A percentile compares a stretch with the other conserved stretches of the same genome.
These are phyloP conservation scores for Neoarius graeffei DNA, from an alignment of 2,113 vertebrate species.

Conservation along the genomic window DNA sequence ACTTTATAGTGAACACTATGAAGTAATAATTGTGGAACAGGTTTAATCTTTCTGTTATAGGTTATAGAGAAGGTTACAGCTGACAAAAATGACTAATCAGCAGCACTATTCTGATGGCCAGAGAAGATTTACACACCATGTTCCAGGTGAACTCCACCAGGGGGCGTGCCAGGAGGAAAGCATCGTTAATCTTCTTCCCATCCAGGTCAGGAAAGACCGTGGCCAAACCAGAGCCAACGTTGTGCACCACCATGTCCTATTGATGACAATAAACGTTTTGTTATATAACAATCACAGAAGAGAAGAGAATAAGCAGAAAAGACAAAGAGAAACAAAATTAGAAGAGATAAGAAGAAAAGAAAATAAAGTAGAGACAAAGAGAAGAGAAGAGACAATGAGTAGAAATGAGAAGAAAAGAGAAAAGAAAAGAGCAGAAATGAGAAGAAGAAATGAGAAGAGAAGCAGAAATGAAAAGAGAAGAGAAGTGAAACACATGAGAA, in stretches of 20 bases:
- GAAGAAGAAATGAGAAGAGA: no score
- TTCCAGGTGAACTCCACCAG: conserved; percentile 79
- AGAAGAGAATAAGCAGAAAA: no score
- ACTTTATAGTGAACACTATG: neutral
- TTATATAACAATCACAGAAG: neutral
- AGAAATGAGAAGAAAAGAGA: neutral
- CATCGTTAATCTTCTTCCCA: conserved; percentile 75
- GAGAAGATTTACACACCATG: conserved; percentile 61
- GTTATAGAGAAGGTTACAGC: neutral
- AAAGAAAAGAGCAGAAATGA: neutral
- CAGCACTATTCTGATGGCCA: neutral
- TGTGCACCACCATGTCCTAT: conserved; percentile 78
- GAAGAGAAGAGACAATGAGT: neutral
- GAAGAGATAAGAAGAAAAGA: neutral
- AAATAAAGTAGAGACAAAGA: neutral
- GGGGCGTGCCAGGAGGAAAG: conserved; percentile 73
- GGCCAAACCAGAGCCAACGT: conserved; percentile 72
- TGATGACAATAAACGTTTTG: neutral
- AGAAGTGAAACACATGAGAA: neutral
- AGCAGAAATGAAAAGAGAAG: neutral
- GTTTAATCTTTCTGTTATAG: neutral
- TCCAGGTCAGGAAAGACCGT: conserved; percentile 77
- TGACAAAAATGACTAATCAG: neutral
- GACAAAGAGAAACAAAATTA: neutral
- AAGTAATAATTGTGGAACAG: neutral